Evolutionary conservation across 2,113 vertebrate species (phyloP).

Genomic region (Semicossyphus pulcher): DNA sequence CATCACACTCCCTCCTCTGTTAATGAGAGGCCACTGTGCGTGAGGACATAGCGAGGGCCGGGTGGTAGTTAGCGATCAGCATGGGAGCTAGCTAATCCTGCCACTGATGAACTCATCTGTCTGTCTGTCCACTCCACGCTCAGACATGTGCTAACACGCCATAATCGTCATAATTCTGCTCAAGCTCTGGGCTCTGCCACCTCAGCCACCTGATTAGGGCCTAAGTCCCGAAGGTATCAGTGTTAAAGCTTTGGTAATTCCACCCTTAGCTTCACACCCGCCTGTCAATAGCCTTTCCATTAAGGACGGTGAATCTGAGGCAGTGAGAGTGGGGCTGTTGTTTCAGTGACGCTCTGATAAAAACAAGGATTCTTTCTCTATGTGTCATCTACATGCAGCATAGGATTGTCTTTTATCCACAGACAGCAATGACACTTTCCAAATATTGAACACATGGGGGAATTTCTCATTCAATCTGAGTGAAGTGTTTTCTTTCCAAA

Average conservation of each 20-base stretch:
- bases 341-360: conserved; percentile 44
- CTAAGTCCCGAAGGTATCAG: conserved; percentile 89
- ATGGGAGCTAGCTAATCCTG: conserved; percentile 92
- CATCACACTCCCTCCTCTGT: conserved; percentile 56
- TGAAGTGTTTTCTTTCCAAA: conserved; percentile 41
- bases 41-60: conserved; percentile 81
- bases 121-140: conserved; percentile 92
- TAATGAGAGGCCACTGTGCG: conserved; percentile 76
- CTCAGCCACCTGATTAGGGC: conserved; percentile 92
- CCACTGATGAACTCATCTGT: conserved; percentile 96
- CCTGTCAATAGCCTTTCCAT: conserved; percentile 86
- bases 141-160: conserved; percentile 96
- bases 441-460: conserved; percentile 64
- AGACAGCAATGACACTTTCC: conserved; percentile 62
- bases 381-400: conserved; percentile 51
- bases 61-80: conserved; percentile 89
- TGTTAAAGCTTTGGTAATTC: conserved; percentile 91
- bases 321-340: conserved; percentile 33
- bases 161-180: conserved; percentile 95
- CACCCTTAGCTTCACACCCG: conserved; percentile 87
- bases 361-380: conserved; percentile 48
- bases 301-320: conserved; percentile 89
- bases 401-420: conserved; percentile 67
- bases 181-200: conserved; percentile 85
- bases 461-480: conserved; percentile 62